phyloP scores from a whole-genome alignment of 2,797 vertebrate genomes.

The Fundulus diaphanus region DNA sequence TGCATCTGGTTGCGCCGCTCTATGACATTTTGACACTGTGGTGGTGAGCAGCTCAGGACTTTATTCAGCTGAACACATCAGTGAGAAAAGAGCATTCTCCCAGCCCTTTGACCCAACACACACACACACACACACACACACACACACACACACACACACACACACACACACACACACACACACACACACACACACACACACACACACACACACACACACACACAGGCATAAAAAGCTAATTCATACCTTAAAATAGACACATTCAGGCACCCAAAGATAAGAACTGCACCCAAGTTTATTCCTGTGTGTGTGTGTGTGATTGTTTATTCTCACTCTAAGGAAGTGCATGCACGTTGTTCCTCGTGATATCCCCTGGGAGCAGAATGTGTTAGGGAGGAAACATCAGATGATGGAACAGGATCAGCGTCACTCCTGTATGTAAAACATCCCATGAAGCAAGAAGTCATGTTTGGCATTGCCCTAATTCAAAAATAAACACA shows the following conservation, averaged over 20 bases:
- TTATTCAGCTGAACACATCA: constrained; percentile 55
- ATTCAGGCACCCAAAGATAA: constrained; percentile 38
- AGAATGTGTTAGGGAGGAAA: constrained; percentile 42
- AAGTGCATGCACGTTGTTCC: constrained; percentile 44
- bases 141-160: constrained; percentile 12
- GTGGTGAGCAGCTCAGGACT: constrained; percentile 48
- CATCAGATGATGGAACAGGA: constrained; percentile 75
- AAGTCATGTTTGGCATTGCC: constrained; percentile 46
- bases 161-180: constrained; percentile 6
- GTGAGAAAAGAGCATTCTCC: constrained; percentile 56
- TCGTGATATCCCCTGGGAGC: constrained; percentile 67
- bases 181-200: background rate
- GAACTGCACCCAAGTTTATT: constrained; percentile 46
- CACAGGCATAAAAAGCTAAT: constrained; percentile 27
- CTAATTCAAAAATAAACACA: constrained; percentile 43
- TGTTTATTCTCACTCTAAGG: constrained; percentile 2
- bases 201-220: constrained; percentile 8
- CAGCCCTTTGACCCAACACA: constrained; percentile 36
- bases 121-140: constrained; percentile 16
- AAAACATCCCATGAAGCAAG: constrained; percentile 66
- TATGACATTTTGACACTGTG: constrained; percentile 42
- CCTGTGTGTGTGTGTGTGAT: constrained; percentile 14
- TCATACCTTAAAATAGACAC: constrained; percentile 32
- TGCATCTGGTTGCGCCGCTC: background rate
- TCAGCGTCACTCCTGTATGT: constrained; percentile 59